Evolutionary conservation across 2,888 invertebrate genomes (phyloP), one percentile per base, ranked within the genome.

Genomic region (Stenoptilia bipunctidactyla): DNA sequence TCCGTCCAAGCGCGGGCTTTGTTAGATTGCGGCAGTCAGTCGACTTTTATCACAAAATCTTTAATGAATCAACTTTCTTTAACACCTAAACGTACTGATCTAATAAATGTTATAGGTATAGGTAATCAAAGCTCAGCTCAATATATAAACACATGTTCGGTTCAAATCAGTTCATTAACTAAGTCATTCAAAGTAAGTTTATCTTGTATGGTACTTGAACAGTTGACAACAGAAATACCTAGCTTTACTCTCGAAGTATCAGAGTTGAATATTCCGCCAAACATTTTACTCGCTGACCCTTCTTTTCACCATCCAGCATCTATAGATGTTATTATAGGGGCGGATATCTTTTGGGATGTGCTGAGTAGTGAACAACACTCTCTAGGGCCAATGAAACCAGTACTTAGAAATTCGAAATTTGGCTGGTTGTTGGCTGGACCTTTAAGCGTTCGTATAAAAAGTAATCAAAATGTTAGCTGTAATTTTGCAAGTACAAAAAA

Each of bases 201-300:
- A 15, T 34, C 34, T 8, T 44, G 44, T 36, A 39, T 44, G 20
- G 41, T 44, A 8, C 39, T 44, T 34, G 36, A 41, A 13, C 38
- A 38, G 9, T 34, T 46, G 13, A 46, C 44, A 6, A 34, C 41
- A 15, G 27, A 42, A n/a, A 35, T 46, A 15, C 46, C 44, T 15
- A 35, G n/a, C n/a, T 15, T 15, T 34, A 14, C 41, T 20, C 14
- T 44, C 12, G 27, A 44, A 30, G 10, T 43, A 8, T 12, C 25
- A 15, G 12, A 37, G 13, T 14, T 46, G 15, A n/a, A n/a, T n/a
- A n/a, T n/a, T n/a, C n/a, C n/a, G n/a, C n/a, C n/a, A n/a, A 10
- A 40, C 33, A 34, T 44, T 13, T 10, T 13, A 13, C 15, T 44
- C 8, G 40, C 46, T n/a, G 46, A 46, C 36, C 44, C 40, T 15